A percentile compares a stretch with the other conserved stretches of the same genome.
phyloP scores from a whole-genome alignment of 2,797 vertebrate genomes.

The Danio albolineatus region DNA sequence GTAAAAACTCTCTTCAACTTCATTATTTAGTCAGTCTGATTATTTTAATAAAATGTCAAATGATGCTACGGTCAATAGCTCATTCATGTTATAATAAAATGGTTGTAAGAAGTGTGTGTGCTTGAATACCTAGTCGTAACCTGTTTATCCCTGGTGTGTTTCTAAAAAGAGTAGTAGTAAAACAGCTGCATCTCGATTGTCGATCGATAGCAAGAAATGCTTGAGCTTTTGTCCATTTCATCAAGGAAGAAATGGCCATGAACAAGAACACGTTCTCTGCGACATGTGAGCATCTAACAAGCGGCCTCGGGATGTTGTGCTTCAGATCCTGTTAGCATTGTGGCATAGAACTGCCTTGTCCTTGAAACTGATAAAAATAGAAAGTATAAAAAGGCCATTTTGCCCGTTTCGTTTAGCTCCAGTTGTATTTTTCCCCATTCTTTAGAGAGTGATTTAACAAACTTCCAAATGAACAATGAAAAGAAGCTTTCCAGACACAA shows the following conservation, averaged over 20 bases:
- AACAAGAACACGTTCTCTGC: neutral
- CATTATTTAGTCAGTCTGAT: neutral
- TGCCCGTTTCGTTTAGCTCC: neutral
- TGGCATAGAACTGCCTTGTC: conserved; percentile 18
- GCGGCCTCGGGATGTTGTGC: conserved; percentile 18
- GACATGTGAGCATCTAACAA: conserved; percentile 4
- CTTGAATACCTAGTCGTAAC: neutral
- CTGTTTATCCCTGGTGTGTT: conserved; percentile 26
- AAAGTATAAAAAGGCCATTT: neutral
- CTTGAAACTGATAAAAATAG: conserved; percentile 37
- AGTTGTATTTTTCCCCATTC: neutral
- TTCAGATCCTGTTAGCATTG: conserved; percentile 40
- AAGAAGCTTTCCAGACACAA: no score
- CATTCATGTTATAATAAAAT: neutral
- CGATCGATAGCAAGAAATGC: conserved; percentile 5
- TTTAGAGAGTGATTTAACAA: no score
- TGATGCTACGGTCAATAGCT: neutral
- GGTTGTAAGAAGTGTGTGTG: neutral
- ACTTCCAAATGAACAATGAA: no score
- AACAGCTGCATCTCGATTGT: neutral
- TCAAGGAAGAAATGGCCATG: neutral
- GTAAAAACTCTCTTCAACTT: neutral
- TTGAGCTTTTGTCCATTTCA: conserved; percentile 7
- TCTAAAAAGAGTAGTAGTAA: conserved; percentile 12
- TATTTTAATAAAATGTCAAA: neutral